Base-by-base conservation (phyloP, 2,888 invertebrate species). In the Drosophila pseudotalamancana region DNA sequence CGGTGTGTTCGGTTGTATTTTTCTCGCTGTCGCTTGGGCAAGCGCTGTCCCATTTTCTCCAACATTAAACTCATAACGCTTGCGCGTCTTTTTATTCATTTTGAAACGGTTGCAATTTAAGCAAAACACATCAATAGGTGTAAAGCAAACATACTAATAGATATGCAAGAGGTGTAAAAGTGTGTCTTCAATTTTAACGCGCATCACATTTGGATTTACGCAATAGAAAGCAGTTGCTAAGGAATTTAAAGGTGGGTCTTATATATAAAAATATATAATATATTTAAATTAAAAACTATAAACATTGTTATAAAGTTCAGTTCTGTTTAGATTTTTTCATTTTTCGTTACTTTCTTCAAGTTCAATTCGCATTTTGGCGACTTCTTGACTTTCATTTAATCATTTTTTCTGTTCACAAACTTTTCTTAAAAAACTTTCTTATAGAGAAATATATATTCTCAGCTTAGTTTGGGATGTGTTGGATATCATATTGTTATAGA, bases 1-100 rank as follows among this genome's bases (percentile, higher is more conserved):
- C 77, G 80, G 60, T 75, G 84, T 75, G 89, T 80, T 64, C 81
- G 89, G 90, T 89, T 88, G 81, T 54, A 65, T 37, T 59, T 70
- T 54, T 46, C 16, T 53, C 51, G 45, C 61, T 45, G 25, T 32
- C 56, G 65, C 45, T 49, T 65, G 71, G 56, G 50, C 64, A 51
- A 63, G 34, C 32, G 56, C 19, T 53, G 45, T 21, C 43, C 32
- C 21, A 16, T n/a, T 16, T 14, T 19, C 21, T 53, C 23, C 12
- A 19, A 12, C 9, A 18, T 46, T 65, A 21, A 83, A 54, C 55
- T 77, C 73, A 78, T 39, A 78, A 75, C 81, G 85, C 64, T 78
- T 84, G 85, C 79, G 86, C 77, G 74, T 62, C 32, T 49, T 43
- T 27, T 46, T 19, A 19, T 46, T 25, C 21, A 35, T 39, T 60